Evolutionary conservation across 2,888 invertebrate genomes (phyloP).

Genomic region (Pardosa pseudoannulata): DNA sequence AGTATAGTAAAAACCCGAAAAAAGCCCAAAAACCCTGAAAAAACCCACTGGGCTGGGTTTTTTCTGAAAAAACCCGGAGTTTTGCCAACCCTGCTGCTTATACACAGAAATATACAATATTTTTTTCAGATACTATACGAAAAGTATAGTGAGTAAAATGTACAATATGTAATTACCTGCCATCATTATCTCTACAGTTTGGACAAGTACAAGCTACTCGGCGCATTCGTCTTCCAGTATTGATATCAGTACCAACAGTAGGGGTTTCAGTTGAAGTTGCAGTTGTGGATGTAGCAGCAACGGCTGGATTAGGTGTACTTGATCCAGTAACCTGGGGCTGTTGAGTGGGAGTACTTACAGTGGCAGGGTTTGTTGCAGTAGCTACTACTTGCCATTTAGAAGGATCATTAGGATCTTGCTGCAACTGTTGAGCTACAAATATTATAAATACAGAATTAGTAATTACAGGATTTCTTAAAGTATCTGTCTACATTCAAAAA

Average conservation of each 20-base stretch:
- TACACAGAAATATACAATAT: no score
- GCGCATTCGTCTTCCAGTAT: conserved; percentile 77
- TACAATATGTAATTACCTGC: conserved; percentile 79
- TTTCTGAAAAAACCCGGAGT: no score
- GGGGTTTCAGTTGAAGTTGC: conserved; percentile 52
- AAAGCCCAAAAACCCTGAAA: no score
- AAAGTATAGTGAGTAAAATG: neutral
- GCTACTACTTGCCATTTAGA: conserved; percentile 86
- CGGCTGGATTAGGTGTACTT: conserved; percentile 66
- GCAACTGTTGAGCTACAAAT: conserved; percentile 83
- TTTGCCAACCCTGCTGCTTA: no score
- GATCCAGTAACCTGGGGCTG: conserved; percentile 41
- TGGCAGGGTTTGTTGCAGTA: conserved; percentile 77
- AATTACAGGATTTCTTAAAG: no score
- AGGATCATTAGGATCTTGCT: conserved; percentile 89
- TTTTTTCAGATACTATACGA: no score
- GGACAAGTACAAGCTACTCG: conserved; percentile 99
- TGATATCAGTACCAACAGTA: conserved; percentile 41
- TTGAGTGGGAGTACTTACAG: conserved; percentile 73
- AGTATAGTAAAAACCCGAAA: no score
- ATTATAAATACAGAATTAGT: no score
- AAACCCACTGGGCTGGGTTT: no score
- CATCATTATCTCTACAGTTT: conserved; percentile 98
- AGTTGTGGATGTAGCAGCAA: conserved; percentile 50
- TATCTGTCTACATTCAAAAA: no score